Evolutionary conservation across 2,888 invertebrate species (phyloP), one percentile per base, ranked within the genome.

Genomic region (Cerceris rybyensis): DNA sequence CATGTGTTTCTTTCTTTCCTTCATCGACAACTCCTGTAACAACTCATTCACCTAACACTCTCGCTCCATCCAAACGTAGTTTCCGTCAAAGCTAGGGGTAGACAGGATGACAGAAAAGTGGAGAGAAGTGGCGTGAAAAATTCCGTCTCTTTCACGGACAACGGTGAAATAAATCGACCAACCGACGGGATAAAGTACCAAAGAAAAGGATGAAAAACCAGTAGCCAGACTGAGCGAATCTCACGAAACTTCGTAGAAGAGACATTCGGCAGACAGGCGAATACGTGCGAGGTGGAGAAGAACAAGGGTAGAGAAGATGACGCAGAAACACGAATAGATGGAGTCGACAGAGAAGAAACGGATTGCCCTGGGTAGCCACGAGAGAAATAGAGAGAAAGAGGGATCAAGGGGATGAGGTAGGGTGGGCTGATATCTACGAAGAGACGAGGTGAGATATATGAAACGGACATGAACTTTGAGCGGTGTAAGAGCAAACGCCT

Each of bases 401-500:
- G 50, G 58, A 54, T 70, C 74, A 64, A 70, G 70, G 68, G 67
- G 65, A 65, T 55, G 67, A 69, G 52, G 46, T 70, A 39, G 64
- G 59, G 80, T 78, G 64, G 59, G 80, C 78, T 82, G 72, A 81
- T 77, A 83, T 82, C 83, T 74, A 81, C 54, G 86, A 86, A 82
- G 82, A 82, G 84, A 85, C 86, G 88, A 85, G 89, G 88, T 87
- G 89, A 89, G 89, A 89, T 88, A 88, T 88, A 87, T 85, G 89
- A 89, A 89, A 88, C 88, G 89, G 87, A 89, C 89, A 86, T 89
- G 88, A 89, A 89, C 87, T 89, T 88, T 88, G 88, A 87, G 85
- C 85, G 83, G 80, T 71, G 86, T 76, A 84, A 83, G 86, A 82
- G 80, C 79, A 85, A 79, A 79, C 49, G 70, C 67, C 78, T 78